Percentiles rank a stretch among this genome's conserved stretches.
These are phyloP conservation scores for Nomada fabriciana DNA, from an alignment of 2,888 invertebrate species.

Conservation along the genomic window DNA sequence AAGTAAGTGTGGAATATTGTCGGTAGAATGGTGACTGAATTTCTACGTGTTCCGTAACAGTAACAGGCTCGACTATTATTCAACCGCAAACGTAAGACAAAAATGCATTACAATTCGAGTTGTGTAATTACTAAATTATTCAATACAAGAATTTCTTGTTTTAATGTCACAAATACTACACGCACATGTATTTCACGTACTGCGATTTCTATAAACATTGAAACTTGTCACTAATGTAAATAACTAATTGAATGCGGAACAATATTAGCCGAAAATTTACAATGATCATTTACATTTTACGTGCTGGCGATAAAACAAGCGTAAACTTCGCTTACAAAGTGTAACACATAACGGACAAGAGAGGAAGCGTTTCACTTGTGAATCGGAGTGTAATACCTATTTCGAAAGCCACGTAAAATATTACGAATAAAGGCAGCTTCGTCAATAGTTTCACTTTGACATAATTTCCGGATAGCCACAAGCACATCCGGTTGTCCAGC, in stretches of 20 bases:
- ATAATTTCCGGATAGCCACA: constrained; percentile 53
- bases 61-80: neutral
- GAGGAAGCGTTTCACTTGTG: constrained; percentile 16
- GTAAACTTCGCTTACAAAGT: neutral
- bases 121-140: too few species aligned
- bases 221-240: too few species aligned
- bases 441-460: constrained; percentile 43
- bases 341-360: neutral
- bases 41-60: neutral
- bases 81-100: neutral
- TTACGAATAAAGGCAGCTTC: constrained; percentile 23
- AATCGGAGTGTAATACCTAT: constrained; percentile 44
- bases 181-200: too few species aligned
- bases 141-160: too few species aligned
- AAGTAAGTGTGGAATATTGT: too few species aligned
- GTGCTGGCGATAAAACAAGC: neutral
- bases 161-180: too few species aligned
- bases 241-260: neutral
- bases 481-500: constrained; percentile 31
- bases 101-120: too few species aligned
- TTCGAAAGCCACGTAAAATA: constrained; percentile 35
- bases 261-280: neutral
- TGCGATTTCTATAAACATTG: neutral
- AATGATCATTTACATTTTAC: too few species aligned
- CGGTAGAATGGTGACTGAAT: neutral